Evolutionary conservation across 2,888 invertebrate genomes (phyloP), one percentile per base, ranked within the genome.

Genomic region (Nemapogon koenigi): DNA sequence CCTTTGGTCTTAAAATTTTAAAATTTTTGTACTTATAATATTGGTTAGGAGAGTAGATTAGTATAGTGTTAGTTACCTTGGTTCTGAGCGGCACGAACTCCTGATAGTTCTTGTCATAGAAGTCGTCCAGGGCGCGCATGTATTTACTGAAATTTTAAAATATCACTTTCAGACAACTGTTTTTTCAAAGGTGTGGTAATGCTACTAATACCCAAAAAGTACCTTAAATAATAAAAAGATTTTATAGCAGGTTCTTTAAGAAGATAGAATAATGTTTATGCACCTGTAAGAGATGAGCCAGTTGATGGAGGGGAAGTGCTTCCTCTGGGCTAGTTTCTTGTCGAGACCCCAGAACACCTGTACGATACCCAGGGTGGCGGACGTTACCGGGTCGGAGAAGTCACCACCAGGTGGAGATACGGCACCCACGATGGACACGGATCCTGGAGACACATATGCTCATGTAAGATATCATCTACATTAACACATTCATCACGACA

Each of bases 341-440:
- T 98, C 98, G 59, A 98, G 81, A 43, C 98, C 98, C 98, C 98
- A 98, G 83, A 98, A 98, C 76, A 98, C 98, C 75, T 98, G 97
- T 43, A 97, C 97, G 66, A 99, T 98, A 82, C 95, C 94, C 44
- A 99, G 86, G 11, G 99, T 99, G 42, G 99, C 98, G 1, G 98
- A 95, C 2, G 99, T 99, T 39, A 99, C 99, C 37, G 99, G 99
- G 85, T 99, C 99, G 13, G 99, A 97, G 86, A 99, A 99, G 82
- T 99, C 99, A 79, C 99, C 99, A 76, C 99, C 99, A 58, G 99
- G 99, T 31, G 98, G 99, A 2, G 98, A 99, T 45, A 99, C 98
- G 62, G 99, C 99, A 49, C 99, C 99, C 44, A 99, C 99, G 79
- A 99, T 99, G 52, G 97, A 97, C 40, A 99, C 98, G 41, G 96